Percentiles rank a stretch among this genome's conserved stretches.
Conservation (phyloP, 2,888 invertebrate species). For the Lasioglossum morio region DNA sequence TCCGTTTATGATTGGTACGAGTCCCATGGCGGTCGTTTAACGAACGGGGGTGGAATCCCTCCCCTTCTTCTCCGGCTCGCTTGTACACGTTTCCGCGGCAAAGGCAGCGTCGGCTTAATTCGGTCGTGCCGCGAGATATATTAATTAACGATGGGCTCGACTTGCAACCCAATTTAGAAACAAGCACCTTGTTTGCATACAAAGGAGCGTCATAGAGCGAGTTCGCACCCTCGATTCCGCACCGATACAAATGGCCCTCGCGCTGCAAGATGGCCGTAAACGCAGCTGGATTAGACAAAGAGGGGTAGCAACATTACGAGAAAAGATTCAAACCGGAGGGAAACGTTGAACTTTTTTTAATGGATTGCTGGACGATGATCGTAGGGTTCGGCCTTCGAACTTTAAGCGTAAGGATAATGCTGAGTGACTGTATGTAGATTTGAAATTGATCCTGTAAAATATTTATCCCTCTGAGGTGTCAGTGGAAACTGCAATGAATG, state of each 20-base stretch:
- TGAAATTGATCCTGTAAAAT: too few species aligned
- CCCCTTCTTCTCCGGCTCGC: neutral
- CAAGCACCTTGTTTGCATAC: constrained; percentile 80
- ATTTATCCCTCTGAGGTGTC: too few species aligned
- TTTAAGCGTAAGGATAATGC: neutral
- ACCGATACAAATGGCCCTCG: constrained; percentile 64
- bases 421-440: neutral
- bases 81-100: neutral
- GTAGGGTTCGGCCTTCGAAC: neutral
- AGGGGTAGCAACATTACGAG: neutral
- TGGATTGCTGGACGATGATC: neutral
- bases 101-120: constrained; percentile 65
- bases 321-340: neutral
- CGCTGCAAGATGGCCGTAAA: constrained; percentile 26
- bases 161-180: constrained; percentile 79
- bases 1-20: constrained; percentile 75
- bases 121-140: constrained; percentile 69
- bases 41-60: constrained; percentile 43
- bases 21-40: constrained; percentile 78
- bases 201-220: constrained; percentile 57
- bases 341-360: neutral
- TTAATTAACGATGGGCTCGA: constrained; percentile 78
- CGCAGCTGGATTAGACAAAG: neutral
- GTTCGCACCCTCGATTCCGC: constrained; percentile 67
- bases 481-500: too few species aligned